Base-by-base conservation (phyloP, 2,797 vertebrate genomes). In the Fratercula arctica region DNA sequence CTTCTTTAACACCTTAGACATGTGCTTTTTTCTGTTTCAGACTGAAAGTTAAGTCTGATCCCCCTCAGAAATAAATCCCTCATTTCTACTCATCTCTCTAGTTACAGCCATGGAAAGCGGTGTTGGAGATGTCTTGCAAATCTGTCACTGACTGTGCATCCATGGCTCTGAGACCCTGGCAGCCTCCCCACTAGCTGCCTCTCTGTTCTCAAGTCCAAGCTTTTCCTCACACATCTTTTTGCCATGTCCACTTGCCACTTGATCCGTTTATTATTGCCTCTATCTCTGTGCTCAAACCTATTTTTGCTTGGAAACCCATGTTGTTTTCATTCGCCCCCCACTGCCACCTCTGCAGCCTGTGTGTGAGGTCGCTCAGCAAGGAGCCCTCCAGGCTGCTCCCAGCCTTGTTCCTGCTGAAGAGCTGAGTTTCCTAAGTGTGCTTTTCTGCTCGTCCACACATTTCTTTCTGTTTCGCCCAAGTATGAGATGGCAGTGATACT, bases 251-350 rank as follows among this genome's bases (percentile, higher is more conserved):
- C 37, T 66, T 56, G 68, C 21, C 28, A 70, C 8, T 59, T 31
- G 5, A 35, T 89, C 25, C 28, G 16, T 84, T 73, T 59, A 45
- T 66, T 61, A 21, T 18, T 82, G 20, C 8, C 37, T 48, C 0
- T 46, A 12, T 67, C 12, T 77, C 33, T 83, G 24, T 39, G 46
- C 5, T 18, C 1, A 2, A 82, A 17, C 7, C 10, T 69, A 21
- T 56, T 87, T 69, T 57, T 73, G 43, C 35, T 28, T 29, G 39
- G 63, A 79, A 77, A 29, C 13, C 54, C 26, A 13, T 0, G 0
- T 8, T 59, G 24, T 9, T 82, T 54, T 75, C 3, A 0, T 51
- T 75, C 0, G 0, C 4, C 4, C 19, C 43, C 13, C 26, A 15
- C 24, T 60, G 16, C 35, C 41, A 72, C 7, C 10, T 26, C 37